These are phyloP conservation scores for Drosophila nigromelanica DNA, from an alignment of 1,140 invertebrate species.

Conservation along the genomic window DNA sequence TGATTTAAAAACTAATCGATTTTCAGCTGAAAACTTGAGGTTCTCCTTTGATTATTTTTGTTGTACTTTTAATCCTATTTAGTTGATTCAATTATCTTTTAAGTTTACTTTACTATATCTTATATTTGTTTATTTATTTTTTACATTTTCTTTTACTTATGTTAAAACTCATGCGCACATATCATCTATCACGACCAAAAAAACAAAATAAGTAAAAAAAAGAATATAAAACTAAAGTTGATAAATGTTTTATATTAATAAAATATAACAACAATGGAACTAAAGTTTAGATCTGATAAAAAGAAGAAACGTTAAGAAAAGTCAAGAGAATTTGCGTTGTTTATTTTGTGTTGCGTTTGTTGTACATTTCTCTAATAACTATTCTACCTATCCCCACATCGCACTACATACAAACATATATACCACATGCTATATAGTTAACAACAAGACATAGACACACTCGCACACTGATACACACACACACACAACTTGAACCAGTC, in stretches of 20 bases:
- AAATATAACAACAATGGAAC: slow-evolving; percentile 71
- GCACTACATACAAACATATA: slow-evolving; percentile 20
- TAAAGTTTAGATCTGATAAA: slow-evolving; percentile 45
- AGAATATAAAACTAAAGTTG: slow-evolving; percentile 26
- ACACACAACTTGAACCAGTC: slow-evolving; percentile 7
- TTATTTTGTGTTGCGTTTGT: slow-evolving; percentile 82
- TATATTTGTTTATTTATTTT: slow-evolving; percentile 26
- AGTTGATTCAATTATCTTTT: slow-evolving; percentile 44
- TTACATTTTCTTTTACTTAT: slow-evolving; percentile 26
- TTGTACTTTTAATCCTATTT: slow-evolving; percentile 29
- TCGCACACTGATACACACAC: slow-evolving; percentile 1
- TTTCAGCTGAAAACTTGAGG: slow-evolving; percentile 77
- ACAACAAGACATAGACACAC: slow-evolving; percentile 13
- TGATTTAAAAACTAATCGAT: slow-evolving; percentile 84
- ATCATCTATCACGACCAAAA: slow-evolving; percentile 63
- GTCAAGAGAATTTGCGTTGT: slow-evolving; percentile 66
- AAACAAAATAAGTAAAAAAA: slow-evolving; percentile 29
- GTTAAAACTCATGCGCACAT: slow-evolving; percentile 75
- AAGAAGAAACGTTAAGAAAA: slow-evolving; percentile 22
- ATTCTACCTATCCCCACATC: slow-evolving; percentile 30
- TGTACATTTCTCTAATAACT: slow-evolving; percentile 71
- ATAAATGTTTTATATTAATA: slow-evolving; percentile 31
- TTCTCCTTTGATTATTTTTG: slow-evolving; percentile 42
- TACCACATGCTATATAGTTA: slow-evolving; percentile 24
- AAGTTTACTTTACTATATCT: slow-evolving; percentile 29